Evolutionary conservation across 2,888 invertebrate genomes (phyloP).

Genomic region (Diplolepis rosae): DNA sequence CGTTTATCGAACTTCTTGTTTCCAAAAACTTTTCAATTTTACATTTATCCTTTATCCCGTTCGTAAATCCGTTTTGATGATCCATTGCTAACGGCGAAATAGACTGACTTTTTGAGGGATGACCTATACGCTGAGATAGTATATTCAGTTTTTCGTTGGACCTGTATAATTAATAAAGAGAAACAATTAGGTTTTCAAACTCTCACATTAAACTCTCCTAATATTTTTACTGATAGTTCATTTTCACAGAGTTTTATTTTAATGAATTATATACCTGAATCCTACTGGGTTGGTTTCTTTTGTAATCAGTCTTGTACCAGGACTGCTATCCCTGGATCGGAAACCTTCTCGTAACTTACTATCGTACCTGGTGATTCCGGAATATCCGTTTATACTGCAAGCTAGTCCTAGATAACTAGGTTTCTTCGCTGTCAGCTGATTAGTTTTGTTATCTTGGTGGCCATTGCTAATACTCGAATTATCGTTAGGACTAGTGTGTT

Average conservation of each 20-base stretch:
- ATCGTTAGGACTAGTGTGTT: slow-evolving; percentile 52
- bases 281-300: slow-evolving; percentile 70
- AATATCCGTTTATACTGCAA: slow-evolving; percentile 93
- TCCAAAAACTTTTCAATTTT: slow-evolving; percentile 63
- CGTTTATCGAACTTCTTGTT: slow-evolving; percentile 56
- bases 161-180: too few species aligned
- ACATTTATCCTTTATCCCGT: slow-evolving; percentile 66
- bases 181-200: too few species aligned
- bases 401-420: slow-evolving; percentile 93
- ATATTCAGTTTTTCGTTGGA: slow-evolving; percentile 67
- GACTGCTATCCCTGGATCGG: slow-evolving; percentile 71
- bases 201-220: too few species aligned
- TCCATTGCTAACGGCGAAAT: slow-evolving; percentile 72
- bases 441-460: slow-evolving; percentile 50
- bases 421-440: slow-evolving; percentile 77
- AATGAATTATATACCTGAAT: slow-evolving; percentile 63
- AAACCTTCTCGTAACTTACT: slow-evolving; percentile 84
- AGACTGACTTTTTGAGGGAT: slow-evolving; percentile 68
- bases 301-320: slow-evolving; percentile 68
- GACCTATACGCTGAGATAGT: slow-evolving; percentile 51
- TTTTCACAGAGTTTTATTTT: too few species aligned
- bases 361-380: slow-evolving; percentile 89
- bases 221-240: too few species aligned
- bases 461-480: slow-evolving; percentile 59
- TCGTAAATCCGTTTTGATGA: slow-evolving; percentile 69